Evolutionary conservation across 2,113 vertebrate species (phyloP), one percentile per base, ranked within the genome.

Genomic region (Pygoscelis antarcticus): DNA sequence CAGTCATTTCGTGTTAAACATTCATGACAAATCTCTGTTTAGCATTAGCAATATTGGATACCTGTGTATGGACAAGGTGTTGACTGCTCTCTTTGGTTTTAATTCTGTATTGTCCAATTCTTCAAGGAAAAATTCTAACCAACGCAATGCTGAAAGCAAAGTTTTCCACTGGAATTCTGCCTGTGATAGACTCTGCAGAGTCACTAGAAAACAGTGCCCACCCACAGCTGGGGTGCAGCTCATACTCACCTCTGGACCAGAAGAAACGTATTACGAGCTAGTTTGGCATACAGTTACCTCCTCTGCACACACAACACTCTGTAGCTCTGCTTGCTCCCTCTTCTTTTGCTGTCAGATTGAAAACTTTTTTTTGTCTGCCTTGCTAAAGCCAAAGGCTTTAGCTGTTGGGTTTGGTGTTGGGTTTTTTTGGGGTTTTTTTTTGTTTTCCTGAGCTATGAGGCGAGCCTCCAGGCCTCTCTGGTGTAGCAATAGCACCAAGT

Each of bases 211-310:
- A 32, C 9, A 34, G 18, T 4, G 21, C 13, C 44, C 49, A 27
- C 3, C 2, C 23, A 16, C 0, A 14, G 26, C 42, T 20, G 19
- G 10, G 10, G 5, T 17, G 52, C 38, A 14, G 13, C 66, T 49
- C 58, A 16, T 2, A 16, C 9, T 9, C 29, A 66, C 11, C 32
- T 17, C 27, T 23, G 22, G 25, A 38, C 25, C 46, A 86, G 40
- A 49, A 77, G 34, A 57, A 65, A n/a, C 0, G 0, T 0, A 47
- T 13, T 2, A 47, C 9, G 11, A 90, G 52, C 26, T 49, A 14
- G 22, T 38, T 14, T 70, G 42, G 42, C 47, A 8, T 4, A 16
- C 14, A 30, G 16, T 7, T 32, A 57, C 69, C 36, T 64, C 11
- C 70, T 49, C 44, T 30, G 20, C 26, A 26, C 16, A 34, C n/a